phyloP scores from a whole-genome alignment of 2,797 vertebrate species.

The Periophthalmus magnuspinnatus region DNA sequence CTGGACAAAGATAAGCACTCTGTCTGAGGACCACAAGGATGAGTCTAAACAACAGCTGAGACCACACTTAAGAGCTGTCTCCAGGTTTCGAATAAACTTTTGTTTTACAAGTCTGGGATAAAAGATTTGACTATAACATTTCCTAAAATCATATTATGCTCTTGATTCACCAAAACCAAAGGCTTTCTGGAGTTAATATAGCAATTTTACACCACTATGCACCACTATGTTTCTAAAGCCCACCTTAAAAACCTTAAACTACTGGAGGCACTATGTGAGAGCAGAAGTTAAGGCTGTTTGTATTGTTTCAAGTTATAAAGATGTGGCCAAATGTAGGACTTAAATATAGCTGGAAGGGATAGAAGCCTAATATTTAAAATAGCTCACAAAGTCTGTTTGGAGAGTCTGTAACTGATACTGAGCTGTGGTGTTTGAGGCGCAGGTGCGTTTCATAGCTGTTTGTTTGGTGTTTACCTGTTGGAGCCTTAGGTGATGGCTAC shows the following conservation, averaged over 20 bases:
- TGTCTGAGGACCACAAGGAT: slow-evolving; percentile 35
- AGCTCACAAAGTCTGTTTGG: neutral
- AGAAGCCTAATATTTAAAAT: neutral
- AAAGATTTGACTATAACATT: neutral
- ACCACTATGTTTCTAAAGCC: too few species aligned
- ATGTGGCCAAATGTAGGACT: neutral
- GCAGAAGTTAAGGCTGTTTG: neutral
- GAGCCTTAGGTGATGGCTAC: slow-evolving; percentile 38
- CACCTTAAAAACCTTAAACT: too few species aligned
- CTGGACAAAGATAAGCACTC: slow-evolving; percentile 34
- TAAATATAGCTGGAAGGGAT: neutral
- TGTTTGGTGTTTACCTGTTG: slow-evolving; percentile 41
- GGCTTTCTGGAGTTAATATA: neutral
- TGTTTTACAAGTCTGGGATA: neutral
- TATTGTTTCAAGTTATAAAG: neutral
- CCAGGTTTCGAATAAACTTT: neutral
- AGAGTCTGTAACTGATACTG: neutral
- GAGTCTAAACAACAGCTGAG: slow-evolving; percentile 37
- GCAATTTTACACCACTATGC: neutral
- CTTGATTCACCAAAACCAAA: neutral
- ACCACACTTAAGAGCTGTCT: slow-evolving; percentile 1
- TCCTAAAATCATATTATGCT: neutral
- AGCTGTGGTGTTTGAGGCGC: neutral
- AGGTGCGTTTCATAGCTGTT: slow-evolving; percentile 3
- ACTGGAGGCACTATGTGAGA: too few species aligned